Conservation (phyloP, 1,140 invertebrate species). For the Parapsyche elsis region DNA sequence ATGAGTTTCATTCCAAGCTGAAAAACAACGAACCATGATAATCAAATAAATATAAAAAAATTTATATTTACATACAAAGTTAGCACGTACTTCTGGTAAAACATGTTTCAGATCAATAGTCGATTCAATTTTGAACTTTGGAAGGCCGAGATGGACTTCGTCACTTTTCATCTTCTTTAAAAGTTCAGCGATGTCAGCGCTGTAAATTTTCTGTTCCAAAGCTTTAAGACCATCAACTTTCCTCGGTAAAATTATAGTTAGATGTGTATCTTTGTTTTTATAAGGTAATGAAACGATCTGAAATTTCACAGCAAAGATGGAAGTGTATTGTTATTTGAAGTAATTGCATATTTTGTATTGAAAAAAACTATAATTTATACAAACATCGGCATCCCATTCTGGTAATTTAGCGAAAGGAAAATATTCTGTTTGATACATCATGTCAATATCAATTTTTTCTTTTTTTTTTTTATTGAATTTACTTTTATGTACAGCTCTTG, state of each 20-base stretch:
- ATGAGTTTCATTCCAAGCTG: constrained; percentile 66
- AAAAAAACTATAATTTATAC: too few relatives aligned
- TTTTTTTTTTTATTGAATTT: constrained; percentile 42
- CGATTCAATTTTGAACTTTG: constrained; percentile 73
- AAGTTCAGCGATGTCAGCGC: constrained; percentile 57
- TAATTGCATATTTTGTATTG: too few relatives aligned
- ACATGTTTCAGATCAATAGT: constrained; percentile 65
- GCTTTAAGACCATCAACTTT: constrained; percentile 66
- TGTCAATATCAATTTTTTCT: constrained; percentile 45
- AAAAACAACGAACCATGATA: constrained; percentile 53
- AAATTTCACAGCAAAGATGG: too few relatives aligned
- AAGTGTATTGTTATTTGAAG: too few relatives aligned
- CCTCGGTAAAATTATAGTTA: constrained; percentile 74
- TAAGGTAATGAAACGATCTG: constrained; percentile 72
- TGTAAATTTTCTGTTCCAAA: constrained; percentile 63
- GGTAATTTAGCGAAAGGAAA: constrained; percentile 45
- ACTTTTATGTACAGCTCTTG: not conserved
- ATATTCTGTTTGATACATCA: constrained; percentile 40
- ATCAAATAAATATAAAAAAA: not conserved
- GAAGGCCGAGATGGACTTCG: constrained; percentile 68
- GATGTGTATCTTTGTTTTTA: constrained; percentile 68
- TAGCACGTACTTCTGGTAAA: constrained; percentile 62
- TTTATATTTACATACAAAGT: not conserved
- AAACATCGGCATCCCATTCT: constrained; percentile 46
- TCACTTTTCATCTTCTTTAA: constrained; percentile 53